A percentile compares a stretch with the other conserved stretches of the same genome.
phyloP scores from a whole-genome alignment of 1,140 invertebrate genomes.

The Drosophila ficusphila region DNA sequence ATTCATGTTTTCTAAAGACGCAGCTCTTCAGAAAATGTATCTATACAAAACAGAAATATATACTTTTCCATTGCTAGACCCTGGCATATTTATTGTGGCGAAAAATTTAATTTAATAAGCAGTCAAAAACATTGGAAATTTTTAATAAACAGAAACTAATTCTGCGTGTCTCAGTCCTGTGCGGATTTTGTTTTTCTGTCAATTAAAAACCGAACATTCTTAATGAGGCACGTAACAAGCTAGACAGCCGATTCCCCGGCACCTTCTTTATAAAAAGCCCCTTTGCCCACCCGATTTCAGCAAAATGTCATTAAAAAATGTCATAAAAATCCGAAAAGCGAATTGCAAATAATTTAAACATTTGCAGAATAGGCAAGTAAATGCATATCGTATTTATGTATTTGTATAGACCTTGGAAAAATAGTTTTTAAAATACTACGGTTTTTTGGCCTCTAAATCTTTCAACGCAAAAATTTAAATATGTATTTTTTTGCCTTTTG shows the following conservation, averaged over 20 bases:
- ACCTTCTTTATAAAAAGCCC: constrained; percentile 1
- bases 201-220: constrained; percentile 78
- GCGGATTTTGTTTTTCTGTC: constrained; percentile 44
- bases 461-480: constrained; percentile 39
- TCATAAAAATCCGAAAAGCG: constrained; percentile 64
- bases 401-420: constrained; percentile 19
- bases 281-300: constrained; percentile 40
- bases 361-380: constrained; percentile 17
- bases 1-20: too few species aligned
- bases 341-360: constrained; percentile 42
- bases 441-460: constrained; percentile 44
- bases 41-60: background rate
- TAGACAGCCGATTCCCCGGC: constrained; percentile 14
- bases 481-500: constrained; percentile 12
- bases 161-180: constrained; percentile 18
- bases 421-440: background rate
- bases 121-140: constrained; percentile 33
- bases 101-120: constrained; percentile 38
- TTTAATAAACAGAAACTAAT: constrained; percentile 36
- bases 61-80: constrained; percentile 9
- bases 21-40: background rate
- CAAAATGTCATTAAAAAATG: constrained; percentile 71
- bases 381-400: constrained; percentile 34
- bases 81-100: constrained; percentile 20
- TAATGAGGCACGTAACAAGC: constrained; percentile 78